Evolutionary conservation across 2,113 vertebrate species (phyloP), one percentile per base, ranked within the genome.

Genomic region (Oryctolagus cuniculus): DNA sequence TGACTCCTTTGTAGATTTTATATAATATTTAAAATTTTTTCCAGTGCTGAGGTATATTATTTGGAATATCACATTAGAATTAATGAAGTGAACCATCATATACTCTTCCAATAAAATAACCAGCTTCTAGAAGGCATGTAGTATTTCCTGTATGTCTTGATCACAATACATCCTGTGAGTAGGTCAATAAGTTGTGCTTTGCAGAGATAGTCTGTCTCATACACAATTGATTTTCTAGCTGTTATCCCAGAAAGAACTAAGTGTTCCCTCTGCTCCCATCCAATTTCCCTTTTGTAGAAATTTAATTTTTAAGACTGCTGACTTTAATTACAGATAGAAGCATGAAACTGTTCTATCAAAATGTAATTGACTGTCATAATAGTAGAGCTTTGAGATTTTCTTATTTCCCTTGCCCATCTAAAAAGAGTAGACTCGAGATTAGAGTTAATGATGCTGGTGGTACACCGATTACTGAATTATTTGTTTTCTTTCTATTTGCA

Each of bases 261-360:
- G 55, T 84, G 58, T 85, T 97, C 91, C 89, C 95, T 94, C 58
- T 96, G 34, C 77, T 97, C 95, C 51, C 72, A 93, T 97, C 72
- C 70, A 96, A 95, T 97, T 96, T 96, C 77, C 73, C 80, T 84
- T 96, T 93, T 0, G 24, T 91, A 93, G 31, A 93, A 96, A 97
- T 96, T 97, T 96, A 96, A 97, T 96, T 97, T 96, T 94, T 96
- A 97, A 97, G 89, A 95, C 80, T 95, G 83, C 89, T 97, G 89
- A 96, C 96, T 97, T 97, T 97, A 97, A 97, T 97, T 97, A 97
- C 96, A 97, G 93, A 97, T 96, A 80, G 89, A 96, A 89, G 91
- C 89, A 75, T 93, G 93, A 94, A 96, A 93, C 79, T 93, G 87
- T 96, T 96, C 80, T 97, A 96, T 97, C 94, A 96, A 96, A 96